These are phyloP conservation scores for Dasypus novemcinctus DNA, from an alignment of 2,113 vertebrate species.

Conservation along the genomic window DNA sequence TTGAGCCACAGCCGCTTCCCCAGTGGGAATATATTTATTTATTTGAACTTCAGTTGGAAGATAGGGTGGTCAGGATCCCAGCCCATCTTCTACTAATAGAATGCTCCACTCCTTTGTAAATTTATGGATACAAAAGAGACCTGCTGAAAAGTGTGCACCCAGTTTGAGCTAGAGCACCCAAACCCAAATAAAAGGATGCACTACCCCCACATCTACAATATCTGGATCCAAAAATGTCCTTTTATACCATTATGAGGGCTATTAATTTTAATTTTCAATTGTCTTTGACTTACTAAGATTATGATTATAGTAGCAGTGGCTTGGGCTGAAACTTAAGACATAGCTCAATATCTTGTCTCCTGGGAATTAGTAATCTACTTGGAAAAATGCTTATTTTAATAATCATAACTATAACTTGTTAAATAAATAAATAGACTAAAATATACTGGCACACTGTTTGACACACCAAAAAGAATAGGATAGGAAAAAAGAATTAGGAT, in stretches of 20 bases:
- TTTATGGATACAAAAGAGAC: not conserved
- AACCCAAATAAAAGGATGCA: not conserved
- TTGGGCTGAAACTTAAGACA: not conserved
- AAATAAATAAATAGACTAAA: conserved; percentile 14
- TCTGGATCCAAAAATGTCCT: not conserved
- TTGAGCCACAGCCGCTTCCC: too few species aligned
- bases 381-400: not conserved
- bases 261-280: conserved; percentile 37
- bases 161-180: not conserved
- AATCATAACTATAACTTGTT: not conserved
- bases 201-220: not conserved
- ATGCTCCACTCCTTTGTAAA: not conserved
- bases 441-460: not conserved
- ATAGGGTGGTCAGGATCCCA: not conserved
- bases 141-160: not conserved
- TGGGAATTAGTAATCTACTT: conserved; percentile 18
- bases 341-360: not conserved
- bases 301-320: not conserved
- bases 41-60: not conserved
- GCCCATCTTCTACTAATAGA: not conserved
- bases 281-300: conserved; percentile 5
- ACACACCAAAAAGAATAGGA: too few species aligned
- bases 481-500: not conserved
- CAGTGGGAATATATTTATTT: not conserved
- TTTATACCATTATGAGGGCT: not conserved